phyloP scores from a whole-genome alignment of 2,113 vertebrate species.

The Peromyscus polionotus region DNA sequence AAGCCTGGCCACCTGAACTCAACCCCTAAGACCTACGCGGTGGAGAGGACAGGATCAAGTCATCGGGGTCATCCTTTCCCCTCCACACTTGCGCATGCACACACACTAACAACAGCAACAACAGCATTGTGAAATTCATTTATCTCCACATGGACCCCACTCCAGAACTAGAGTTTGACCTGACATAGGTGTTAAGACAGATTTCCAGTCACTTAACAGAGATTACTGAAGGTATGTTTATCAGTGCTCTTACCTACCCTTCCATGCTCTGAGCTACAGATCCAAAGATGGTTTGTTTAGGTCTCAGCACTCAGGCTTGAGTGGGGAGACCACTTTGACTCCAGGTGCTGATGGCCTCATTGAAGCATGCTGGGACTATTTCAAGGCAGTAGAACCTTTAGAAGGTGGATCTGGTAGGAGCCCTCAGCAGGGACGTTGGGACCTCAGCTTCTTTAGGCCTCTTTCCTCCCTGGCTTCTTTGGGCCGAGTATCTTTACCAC shows the following conservation, averaged over 20 bases:
- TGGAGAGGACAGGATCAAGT: background rate
- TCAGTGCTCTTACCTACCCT: background rate
- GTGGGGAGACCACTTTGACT: background rate
- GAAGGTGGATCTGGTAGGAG: too few species aligned
- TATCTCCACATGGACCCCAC: background rate
- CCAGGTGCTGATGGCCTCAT: too few species aligned
- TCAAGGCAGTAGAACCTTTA: too few species aligned
- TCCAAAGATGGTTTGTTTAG: slow-evolving; percentile 31
- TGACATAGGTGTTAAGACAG: background rate
- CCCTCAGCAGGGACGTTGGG: too few species aligned
- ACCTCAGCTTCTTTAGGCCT: too few species aligned
- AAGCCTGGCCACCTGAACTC: background rate
- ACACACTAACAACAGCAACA: background rate
- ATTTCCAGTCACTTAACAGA: background rate
- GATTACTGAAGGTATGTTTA: background rate
- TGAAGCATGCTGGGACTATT: too few species aligned
- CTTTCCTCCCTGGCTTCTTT: too few species aligned
- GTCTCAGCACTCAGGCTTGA: background rate
- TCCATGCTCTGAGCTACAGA: slow-evolving; percentile 30
- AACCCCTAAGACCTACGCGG: background rate
- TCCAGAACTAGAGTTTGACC: background rate
- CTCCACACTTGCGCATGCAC: background rate
- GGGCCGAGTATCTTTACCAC: too few species aligned
- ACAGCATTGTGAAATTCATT: background rate
- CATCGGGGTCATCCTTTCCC: background rate